A percentile compares a stretch with the other conserved stretches of the same genome.
Evolutionary conservation across 92 coral and sea anemone genomes (phyloP).

Genomic region (Scolanthus callimorphus): DNA sequence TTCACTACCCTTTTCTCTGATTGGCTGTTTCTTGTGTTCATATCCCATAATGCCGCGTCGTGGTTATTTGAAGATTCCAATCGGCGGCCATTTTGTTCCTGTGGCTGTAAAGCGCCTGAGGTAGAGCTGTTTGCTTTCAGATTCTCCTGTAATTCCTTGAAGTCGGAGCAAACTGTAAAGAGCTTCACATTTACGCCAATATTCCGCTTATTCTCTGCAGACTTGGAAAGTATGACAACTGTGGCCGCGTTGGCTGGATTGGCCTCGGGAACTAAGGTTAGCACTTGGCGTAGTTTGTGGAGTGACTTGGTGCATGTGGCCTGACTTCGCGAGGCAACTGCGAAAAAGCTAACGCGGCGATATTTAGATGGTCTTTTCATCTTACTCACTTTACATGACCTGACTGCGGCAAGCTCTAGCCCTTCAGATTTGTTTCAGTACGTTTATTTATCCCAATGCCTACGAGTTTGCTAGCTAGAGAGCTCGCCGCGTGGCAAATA

Average conservation of each 20-base stretch:
- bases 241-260: conserved; percentile 95
- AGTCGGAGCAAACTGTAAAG: conserved; percentile 7
- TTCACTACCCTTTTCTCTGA: background rate
- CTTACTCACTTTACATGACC: background rate
- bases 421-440: too few species aligned
- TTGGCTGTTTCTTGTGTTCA: conserved; percentile 11
- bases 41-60: conserved; percentile 73
- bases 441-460: too few species aligned
- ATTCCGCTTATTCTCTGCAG: conserved; percentile 31
- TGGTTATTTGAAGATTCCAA: conserved; percentile 52
- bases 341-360: conserved; percentile 59
- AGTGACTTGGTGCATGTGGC: background rate
- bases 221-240: conserved; percentile 84
- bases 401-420: too few species aligned
- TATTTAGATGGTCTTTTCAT: background rate
- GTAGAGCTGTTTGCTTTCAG: background rate
- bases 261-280: conserved; percentile 87
- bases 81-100: conserved; percentile 94
- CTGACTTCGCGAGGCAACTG: conserved; percentile 12
- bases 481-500: too few species aligned
- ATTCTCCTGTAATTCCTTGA: background rate
- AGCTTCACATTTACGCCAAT: conserved; percentile 19
- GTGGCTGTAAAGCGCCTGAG: conserved; percentile 71
- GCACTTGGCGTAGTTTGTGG: background rate
- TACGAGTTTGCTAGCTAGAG: too few species aligned